phyloP scores from a whole-genome alignment of 2,797 vertebrate genomes.

The Psittacula derbiana region DNA sequence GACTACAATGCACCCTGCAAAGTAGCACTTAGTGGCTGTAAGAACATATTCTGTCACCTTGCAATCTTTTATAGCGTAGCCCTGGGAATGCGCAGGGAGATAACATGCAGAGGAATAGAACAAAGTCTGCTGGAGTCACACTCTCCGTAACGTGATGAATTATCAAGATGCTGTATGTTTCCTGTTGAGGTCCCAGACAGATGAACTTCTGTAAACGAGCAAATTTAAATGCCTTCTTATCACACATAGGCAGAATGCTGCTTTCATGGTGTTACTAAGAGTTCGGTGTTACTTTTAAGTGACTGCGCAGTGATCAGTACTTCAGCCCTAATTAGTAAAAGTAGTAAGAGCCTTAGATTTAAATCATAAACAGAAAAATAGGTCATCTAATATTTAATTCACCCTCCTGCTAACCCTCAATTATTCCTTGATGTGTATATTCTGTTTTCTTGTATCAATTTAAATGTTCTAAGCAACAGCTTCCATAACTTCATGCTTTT shows the following conservation, averaged over 20 bases:
- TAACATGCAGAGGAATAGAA: constrained; percentile 21
- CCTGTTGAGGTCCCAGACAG: constrained; percentile 13
- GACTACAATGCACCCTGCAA: constrained; percentile 26
- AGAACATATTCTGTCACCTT: constrained; percentile 59
- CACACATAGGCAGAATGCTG: background rate
- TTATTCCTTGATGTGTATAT: background rate
- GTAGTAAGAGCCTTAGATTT: background rate
- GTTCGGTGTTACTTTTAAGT: constrained; percentile 27
- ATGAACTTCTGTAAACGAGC: constrained; percentile 50
- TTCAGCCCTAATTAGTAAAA: constrained; percentile 8
- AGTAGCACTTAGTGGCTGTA: constrained; percentile 43
- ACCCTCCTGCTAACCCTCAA: background rate
- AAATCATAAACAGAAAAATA: constrained; percentile 22
- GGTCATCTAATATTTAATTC: background rate
- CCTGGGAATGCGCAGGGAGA: constrained; percentile 49
- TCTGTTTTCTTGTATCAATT: background rate
- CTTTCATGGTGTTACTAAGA: background rate
- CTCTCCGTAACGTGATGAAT: constrained; percentile 39
- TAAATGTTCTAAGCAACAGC: background rate
- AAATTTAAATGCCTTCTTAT: constrained; percentile 48
- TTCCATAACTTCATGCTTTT: background rate
- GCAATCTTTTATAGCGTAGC: constrained; percentile 25
- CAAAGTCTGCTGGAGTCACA: constrained; percentile 42
- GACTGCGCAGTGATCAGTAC: constrained; percentile 11
- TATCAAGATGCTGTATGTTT: constrained; percentile 15